Conservation (phyloP, 1,140 invertebrate species). For the Panagrolaimus sp. region DNA sequence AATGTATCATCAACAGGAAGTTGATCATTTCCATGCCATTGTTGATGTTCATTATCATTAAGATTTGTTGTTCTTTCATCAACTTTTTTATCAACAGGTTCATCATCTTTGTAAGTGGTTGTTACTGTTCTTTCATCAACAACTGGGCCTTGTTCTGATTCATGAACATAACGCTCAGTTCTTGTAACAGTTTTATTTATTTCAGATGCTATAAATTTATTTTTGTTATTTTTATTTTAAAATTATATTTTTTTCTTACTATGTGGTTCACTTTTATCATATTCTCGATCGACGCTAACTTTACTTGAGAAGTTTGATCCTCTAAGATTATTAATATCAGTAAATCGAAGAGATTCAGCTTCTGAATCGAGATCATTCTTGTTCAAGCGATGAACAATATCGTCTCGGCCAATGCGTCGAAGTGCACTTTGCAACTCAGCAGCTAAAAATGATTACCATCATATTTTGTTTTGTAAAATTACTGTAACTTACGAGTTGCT, state of each 20-base stretch:
- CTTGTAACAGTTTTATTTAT: slow-evolving; percentile 35
- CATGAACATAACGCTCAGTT: slow-evolving; percentile 44
- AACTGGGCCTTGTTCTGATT: slow-evolving; percentile 39
- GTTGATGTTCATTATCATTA: slow-evolving; percentile 48
- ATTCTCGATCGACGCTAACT: slow-evolving; percentile 2
- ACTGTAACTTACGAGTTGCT: slow-evolving; percentile 40
- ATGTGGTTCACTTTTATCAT: slow-evolving; percentile 10
- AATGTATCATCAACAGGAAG: slow-evolving; percentile 25
- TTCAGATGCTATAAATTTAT: slow-evolving; percentile 4
- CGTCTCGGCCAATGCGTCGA: slow-evolving; percentile 52
- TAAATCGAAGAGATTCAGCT: slow-evolving; percentile 28
- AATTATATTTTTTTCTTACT: background rate
- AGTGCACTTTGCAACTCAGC: slow-evolving; percentile 50
- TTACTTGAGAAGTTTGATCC: slow-evolving; percentile 11
- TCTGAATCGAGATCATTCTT: slow-evolving; percentile 34
- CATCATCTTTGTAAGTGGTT: slow-evolving; percentile 45
- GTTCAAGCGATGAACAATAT: slow-evolving; percentile 52
- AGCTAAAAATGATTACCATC: slow-evolving; percentile 33
- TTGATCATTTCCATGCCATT: slow-evolving; percentile 33
- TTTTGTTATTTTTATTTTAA: background rate
- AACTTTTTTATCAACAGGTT: slow-evolving; percentile 36
- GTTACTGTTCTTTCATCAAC: slow-evolving; percentile 52
- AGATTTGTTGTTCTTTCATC: slow-evolving; percentile 41
- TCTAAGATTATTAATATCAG: slow-evolving; percentile 20
- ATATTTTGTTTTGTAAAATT: background rate